Conservation (phyloP, 2,797 vertebrate species). For the Acrocephalus scirpaceus region DNA sequence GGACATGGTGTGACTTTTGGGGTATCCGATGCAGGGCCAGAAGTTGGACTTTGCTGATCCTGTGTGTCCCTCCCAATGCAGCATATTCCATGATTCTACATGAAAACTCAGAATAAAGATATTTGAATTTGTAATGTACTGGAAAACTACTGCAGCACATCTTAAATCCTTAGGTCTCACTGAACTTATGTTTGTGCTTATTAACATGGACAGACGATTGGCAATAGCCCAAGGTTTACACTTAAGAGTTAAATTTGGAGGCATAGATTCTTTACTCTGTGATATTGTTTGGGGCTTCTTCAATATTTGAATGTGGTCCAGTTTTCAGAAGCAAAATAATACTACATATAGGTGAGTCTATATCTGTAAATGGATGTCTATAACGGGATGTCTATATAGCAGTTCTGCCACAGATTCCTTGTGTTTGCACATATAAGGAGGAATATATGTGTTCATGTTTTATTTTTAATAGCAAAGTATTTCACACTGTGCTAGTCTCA, state of each 20-base stretch:
- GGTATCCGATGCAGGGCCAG: background rate
- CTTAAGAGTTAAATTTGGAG: background rate
- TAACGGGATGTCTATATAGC: background rate
- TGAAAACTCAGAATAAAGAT: background rate
- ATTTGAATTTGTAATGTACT: background rate
- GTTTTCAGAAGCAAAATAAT: background rate
- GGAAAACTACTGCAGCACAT: background rate
- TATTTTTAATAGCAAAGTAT: background rate
- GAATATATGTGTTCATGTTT: background rate
- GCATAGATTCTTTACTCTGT: background rate
- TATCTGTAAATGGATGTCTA: background rate
- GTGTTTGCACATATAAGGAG: background rate
- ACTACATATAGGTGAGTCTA: background rate
- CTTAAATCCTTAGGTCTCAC: background rate
- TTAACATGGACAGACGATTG: background rate
- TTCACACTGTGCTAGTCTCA: background rate
- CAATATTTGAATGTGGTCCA: background rate
- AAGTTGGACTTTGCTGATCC: background rate
- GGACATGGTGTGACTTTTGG: background rate
- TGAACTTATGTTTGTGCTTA: background rate
- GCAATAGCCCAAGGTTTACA: background rate
- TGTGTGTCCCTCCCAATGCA: rapidly evolving
- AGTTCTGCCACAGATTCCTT: background rate
- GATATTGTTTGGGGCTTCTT: background rate
- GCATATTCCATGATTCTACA: background rate